Conservation (phyloP, 2,888 invertebrate species). For the Pelosia muscerda region DNA sequence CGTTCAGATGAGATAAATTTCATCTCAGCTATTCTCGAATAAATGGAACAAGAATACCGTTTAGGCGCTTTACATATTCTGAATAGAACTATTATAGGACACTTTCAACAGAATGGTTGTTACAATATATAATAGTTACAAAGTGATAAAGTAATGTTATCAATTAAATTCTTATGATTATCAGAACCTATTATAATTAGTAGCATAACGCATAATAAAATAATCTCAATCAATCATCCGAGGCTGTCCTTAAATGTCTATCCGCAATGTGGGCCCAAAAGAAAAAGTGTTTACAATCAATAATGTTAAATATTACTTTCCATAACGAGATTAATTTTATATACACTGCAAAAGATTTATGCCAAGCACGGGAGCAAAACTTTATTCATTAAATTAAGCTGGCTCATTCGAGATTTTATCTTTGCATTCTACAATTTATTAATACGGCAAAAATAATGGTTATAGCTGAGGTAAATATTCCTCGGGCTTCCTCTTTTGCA, state of each 20-base stretch:
- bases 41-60: neutral
- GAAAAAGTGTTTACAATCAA: slow-evolving; percentile 5
- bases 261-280: neutral
- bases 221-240: too few species aligned
- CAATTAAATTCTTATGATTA: too few species aligned
- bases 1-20: neutral
- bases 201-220: too few species aligned
- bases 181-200: too few species aligned
- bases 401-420: slow-evolving; percentile 19
- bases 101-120: neutral
- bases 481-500: slow-evolving; percentile 15
- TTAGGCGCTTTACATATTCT: neutral
- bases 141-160: too few species aligned
- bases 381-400: slow-evolving; percentile 32
- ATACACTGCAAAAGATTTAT: slow-evolving; percentile 26
- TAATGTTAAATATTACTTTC: slow-evolving; percentile 9
- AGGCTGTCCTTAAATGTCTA: too few species aligned
- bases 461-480: slow-evolving; percentile 23
- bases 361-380: slow-evolving; percentile 20
- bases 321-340: slow-evolving; percentile 15
- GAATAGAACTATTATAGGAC: neutral
- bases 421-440: slow-evolving; percentile 26
- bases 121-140: too few species aligned
- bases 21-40: neutral
- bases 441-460: slow-evolving; percentile 24